Evolutionary conservation across 2,797 vertebrate species (phyloP).

Genomic region (Malurus leucopterus): DNA sequence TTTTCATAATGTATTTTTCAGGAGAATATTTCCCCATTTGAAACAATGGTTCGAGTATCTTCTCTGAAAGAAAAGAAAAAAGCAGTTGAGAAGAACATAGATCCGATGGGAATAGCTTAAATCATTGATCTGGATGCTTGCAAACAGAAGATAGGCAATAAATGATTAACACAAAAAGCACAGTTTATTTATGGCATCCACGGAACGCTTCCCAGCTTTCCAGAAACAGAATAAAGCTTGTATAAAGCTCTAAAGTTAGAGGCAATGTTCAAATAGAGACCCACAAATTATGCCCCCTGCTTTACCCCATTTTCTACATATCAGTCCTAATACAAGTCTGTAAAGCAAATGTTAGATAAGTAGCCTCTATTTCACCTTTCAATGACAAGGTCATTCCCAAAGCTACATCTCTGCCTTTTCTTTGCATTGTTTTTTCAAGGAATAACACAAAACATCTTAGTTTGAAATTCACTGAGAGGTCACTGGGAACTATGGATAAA

Average conservation of each 20-base stretch:
- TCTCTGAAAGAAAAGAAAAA: background rate
- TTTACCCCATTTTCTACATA: background rate
- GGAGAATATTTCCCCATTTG: background rate
- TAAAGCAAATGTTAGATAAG: background rate
- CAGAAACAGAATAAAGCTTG: background rate
- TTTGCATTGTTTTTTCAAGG: background rate
- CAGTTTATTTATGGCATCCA: background rate
- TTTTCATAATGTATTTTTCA: background rate
- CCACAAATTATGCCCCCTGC: background rate
- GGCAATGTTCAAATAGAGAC: background rate
- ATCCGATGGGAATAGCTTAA: background rate
- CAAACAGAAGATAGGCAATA: background rate
- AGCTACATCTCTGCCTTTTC: background rate
- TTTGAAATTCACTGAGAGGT: background rate
- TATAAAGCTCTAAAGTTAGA: background rate
- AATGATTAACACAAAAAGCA: slow-evolving; percentile 2
- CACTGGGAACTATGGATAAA: background rate
- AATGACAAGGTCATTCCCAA: background rate
- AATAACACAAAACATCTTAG: background rate
- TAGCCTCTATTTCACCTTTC: background rate
- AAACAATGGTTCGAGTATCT: background rate
- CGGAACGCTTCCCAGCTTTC: background rate
- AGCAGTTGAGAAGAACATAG: background rate
- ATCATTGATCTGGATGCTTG: background rate
- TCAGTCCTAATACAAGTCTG: background rate